A percentile compares a stretch with the other conserved stretches of the same genome.
phyloP scores from a whole-genome alignment of 53 echinoderm and acorn worm genomes.

The Pentamera pediparva region DNA sequence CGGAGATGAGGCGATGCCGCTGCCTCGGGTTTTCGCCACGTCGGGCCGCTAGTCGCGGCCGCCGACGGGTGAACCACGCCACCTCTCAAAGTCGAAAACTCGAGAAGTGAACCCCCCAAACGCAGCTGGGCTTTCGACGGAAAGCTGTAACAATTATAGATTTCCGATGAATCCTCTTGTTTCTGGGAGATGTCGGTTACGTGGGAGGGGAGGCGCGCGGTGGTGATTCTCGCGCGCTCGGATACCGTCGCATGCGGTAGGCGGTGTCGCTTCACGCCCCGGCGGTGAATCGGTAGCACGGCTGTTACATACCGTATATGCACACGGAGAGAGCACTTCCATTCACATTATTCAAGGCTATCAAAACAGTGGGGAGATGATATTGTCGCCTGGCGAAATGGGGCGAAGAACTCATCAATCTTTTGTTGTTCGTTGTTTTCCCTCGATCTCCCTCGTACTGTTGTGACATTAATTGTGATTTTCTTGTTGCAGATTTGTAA shows the following conservation, averaged over 20 bases:
- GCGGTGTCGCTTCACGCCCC: constrained; percentile 30
- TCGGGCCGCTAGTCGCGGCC: too few species aligned
- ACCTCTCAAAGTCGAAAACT: constrained; percentile 36
- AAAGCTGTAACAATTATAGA: constrained; percentile 8
- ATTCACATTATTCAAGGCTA: constrained; percentile 31
- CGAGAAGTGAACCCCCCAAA: constrained; percentile 17
- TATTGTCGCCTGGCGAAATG: constrained; percentile 25
- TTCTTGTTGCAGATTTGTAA: too few species aligned
- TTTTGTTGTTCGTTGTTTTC: constrained; percentile 24
- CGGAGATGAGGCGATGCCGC: too few species aligned
- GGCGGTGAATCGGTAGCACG: constrained; percentile 15
- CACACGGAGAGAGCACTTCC: constrained; percentile 3
- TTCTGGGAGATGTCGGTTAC: neutral
- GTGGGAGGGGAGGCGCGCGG: neutral
- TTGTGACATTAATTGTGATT: too few species aligned
- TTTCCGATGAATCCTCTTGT: constrained; percentile 23
- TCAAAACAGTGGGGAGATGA: constrained; percentile 16
- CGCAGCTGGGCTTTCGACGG: constrained; percentile 26
- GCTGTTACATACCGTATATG: constrained; percentile 26
- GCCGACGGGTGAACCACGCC: constrained; percentile 4
- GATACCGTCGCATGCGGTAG: constrained; percentile 22
- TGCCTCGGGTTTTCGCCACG: too few species aligned
- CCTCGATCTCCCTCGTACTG: too few species aligned
- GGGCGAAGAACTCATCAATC: neutral
- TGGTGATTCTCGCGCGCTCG: constrained; percentile 29